Conservation (phyloP, 1,140 invertebrate species). For the Pseudomyrmex dendroicus region DNA sequence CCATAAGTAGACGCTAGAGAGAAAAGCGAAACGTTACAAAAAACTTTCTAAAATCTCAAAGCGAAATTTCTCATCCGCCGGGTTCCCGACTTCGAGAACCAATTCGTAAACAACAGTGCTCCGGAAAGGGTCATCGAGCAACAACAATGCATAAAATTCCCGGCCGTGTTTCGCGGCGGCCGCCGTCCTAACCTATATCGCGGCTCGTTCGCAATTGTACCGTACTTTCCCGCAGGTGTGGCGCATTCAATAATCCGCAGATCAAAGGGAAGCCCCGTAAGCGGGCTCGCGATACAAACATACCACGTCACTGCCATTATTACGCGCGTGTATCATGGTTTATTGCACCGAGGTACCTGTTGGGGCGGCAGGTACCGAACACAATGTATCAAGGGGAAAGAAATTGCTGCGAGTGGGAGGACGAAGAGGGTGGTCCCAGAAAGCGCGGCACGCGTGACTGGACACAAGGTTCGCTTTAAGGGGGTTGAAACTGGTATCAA, state of each 20-base stretch:
- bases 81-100: too few relatives aligned
- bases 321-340: slow-evolving; percentile 57
- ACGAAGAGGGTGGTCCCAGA: slow-evolving; percentile 54
- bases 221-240: slow-evolving; percentile 76
- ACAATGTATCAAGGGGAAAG: slow-evolving; percentile 79
- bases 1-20: background rate
- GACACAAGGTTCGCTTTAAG: slow-evolving; percentile 58
- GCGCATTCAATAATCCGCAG: slow-evolving; percentile 76
- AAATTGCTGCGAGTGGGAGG: slow-evolving; percentile 52
- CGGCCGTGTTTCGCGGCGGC: background rate
- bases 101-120: too few relatives aligned
- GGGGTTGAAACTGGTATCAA: slow-evolving; percentile 63
- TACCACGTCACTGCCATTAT: slow-evolving; percentile 76
- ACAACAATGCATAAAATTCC: background rate
- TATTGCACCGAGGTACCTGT: slow-evolving; percentile 77
- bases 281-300: slow-evolving; percentile 58
- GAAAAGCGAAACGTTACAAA: background rate
- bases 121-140: background rate
- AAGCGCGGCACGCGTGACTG: slow-evolving; percentile 79
- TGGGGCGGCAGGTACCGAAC: slow-evolving; percentile 82
- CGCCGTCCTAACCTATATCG: slow-evolving; percentile 75
- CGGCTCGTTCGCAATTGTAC: slow-evolving; percentile 33
- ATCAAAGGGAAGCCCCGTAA: slow-evolving; percentile 79
- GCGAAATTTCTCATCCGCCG: too few relatives aligned
- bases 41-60: too few relatives aligned